These are phyloP conservation scores for Agrenia bidenticulata DNA, from an alignment of 2,888 invertebrate species.

Conservation along the genomic window DNA sequence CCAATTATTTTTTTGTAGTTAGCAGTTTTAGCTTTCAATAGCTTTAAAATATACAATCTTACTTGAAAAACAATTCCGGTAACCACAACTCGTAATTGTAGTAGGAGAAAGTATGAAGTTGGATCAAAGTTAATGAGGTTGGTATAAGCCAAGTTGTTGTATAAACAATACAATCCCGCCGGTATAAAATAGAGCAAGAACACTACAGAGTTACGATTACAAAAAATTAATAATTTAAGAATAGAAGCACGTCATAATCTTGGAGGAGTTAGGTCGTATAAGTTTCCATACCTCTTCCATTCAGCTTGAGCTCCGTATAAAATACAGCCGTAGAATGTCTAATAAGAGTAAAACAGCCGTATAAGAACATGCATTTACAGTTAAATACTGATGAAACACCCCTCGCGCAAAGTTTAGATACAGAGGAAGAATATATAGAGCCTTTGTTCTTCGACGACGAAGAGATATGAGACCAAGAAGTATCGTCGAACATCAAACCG, in stretches of 20 bases:
- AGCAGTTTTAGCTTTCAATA: neutral
- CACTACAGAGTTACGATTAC: slow-evolving; percentile 60
- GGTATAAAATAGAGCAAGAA: slow-evolving; percentile 84
- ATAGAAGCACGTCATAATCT: too few species aligned
- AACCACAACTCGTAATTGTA: slow-evolving; percentile 88
- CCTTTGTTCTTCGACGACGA: neutral
- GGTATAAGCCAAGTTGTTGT: slow-evolving; percentile 89
- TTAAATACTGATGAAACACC: slow-evolving; percentile 6
- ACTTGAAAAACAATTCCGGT: slow-evolving; percentile 92
- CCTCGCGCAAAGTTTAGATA: slow-evolving; percentile 6
- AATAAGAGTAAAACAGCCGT: slow-evolving; percentile 57
- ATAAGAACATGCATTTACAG: slow-evolving; percentile 1
- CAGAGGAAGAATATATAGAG: neutral
- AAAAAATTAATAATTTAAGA: too few species aligned
- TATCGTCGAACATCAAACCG: slow-evolving; percentile 6
- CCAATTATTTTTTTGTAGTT: neutral
- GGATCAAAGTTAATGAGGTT: slow-evolving; percentile 91
- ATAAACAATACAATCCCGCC: slow-evolving; percentile 85
- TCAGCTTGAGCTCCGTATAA: slow-evolving; percentile 62
- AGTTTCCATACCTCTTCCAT: slow-evolving; percentile 58
- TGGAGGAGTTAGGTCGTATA: neutral
- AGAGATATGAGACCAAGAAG: slow-evolving; percentile 8
- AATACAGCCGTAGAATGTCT: slow-evolving; percentile 65
- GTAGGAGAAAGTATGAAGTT: slow-evolving; percentile 85
- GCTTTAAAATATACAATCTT: too few species aligned